Conservation (phyloP, 2,797 vertebrate genomes). For the Cryptoprocta ferox region DNA sequence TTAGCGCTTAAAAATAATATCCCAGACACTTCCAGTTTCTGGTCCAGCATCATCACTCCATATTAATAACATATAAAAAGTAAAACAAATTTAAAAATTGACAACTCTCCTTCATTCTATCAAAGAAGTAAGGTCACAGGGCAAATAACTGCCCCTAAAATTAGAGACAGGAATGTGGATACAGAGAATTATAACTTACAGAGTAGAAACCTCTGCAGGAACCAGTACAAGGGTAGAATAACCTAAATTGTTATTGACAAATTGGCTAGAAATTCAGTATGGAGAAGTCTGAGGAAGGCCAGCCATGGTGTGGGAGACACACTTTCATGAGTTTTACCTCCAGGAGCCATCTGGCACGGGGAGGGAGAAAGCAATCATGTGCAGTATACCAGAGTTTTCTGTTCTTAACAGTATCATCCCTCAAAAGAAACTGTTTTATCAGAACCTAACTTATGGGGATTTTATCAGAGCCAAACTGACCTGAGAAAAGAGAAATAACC, state of each 20-base stretch:
- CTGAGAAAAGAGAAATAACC: neutral
- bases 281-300: neutral
- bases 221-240: neutral
- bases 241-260: neutral
- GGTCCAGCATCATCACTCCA: neutral
- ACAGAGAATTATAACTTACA: neutral
- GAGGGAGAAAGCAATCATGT: neutral
- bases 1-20: conserved; percentile 29
- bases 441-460: neutral
- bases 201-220: neutral
- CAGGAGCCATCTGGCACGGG: neutral
- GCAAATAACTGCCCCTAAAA: neutral
- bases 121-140: neutral
- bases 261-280: neutral
- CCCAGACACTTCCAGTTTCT: neutral
- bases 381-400: neutral
- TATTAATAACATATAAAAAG: conserved; percentile 8
- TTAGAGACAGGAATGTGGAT: neutral
- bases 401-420: neutral
- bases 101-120: neutral
- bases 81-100: neutral
- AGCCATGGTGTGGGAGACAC: neutral
- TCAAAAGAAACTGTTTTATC: neutral
- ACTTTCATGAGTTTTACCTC: neutral
- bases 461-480: neutral